Conservation (phyloP, 1,140 invertebrate species). For the Chelonus insularis region DNA sequence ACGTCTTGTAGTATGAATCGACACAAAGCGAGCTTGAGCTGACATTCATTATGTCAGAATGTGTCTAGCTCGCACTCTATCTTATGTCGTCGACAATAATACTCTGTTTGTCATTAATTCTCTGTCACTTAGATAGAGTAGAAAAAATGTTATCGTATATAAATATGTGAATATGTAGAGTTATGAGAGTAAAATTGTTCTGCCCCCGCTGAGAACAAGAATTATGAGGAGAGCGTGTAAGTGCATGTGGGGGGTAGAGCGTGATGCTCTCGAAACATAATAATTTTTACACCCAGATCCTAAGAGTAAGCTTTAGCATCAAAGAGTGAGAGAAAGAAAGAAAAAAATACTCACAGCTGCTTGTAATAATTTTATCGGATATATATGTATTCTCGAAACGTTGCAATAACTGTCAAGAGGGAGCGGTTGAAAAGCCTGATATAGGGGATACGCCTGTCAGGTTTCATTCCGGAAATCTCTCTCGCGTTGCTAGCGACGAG, state of each 20-base stretch:
- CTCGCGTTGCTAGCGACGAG: not conserved
- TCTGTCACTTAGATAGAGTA: slow-evolving; percentile 43
- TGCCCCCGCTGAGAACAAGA: slow-evolving; percentile 12
- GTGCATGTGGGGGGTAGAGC: slow-evolving; percentile 1
- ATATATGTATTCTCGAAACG: slow-evolving; percentile 42
- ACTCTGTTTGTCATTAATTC: slow-evolving; percentile 55
- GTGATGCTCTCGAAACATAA: slow-evolving; percentile 23
- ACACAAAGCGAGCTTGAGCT: not conserved
- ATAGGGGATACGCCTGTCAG: slow-evolving; percentile 39
- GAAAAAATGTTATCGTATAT: slow-evolving; percentile 27
- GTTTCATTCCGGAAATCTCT: slow-evolving; percentile 44
- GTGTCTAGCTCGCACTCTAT: slow-evolving; percentile 52
- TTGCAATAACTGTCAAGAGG: slow-evolving; percentile 49
- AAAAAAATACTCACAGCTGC: slow-evolving; percentile 41
- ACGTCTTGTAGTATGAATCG: not conserved
- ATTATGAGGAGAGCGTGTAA: not conserved
- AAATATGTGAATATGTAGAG: slow-evolving; percentile 6
- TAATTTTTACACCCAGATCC: slow-evolving; percentile 24
- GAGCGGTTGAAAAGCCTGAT: slow-evolving; percentile 43
- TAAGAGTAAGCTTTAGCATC: not conserved
- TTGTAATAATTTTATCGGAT: slow-evolving; percentile 52
- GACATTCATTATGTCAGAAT: slow-evolving; percentile 41
- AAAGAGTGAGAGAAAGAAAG: not conserved
- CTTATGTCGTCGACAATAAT: slow-evolving; percentile 43
- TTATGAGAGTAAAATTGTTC: not conserved